Percentiles rank a stretch among this genome's conserved stretches.
Conservation (phyloP, 2,888 invertebrate species). For the Morpho achilles region DNA sequence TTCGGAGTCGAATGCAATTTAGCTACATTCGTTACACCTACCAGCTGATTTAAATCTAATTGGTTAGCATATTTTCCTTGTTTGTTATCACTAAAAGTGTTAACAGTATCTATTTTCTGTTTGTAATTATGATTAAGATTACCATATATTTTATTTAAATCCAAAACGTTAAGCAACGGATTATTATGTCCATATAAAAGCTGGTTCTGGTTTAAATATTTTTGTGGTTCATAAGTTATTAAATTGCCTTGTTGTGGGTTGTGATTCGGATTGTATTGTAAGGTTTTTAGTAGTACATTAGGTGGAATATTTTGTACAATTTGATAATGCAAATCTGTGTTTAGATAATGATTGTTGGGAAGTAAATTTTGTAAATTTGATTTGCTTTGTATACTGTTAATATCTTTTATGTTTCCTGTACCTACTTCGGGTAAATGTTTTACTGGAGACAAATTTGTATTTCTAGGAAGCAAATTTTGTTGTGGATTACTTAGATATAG, state of each 20-base stretch:
- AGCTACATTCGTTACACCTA: slow-evolving; percentile 36
- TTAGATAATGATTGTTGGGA: background rate
- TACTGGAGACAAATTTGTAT: background rate
- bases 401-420: no score
- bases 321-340: background rate
- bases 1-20: slow-evolving; percentile 38
- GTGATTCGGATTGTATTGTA: background rate
- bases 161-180: no score
- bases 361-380: background rate
- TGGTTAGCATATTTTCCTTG: slow-evolving; percentile 19
- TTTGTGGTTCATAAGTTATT: no score
- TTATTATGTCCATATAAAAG: background rate
- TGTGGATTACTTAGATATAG: background rate
- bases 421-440: no score
- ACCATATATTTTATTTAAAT: no score
- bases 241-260: background rate
- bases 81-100: slow-evolving; percentile 16
- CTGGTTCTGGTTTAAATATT: no score
- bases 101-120: background rate
- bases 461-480: background rate
- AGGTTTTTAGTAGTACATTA: background rate
- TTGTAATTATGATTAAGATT: no score
- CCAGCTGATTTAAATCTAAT: slow-evolving; percentile 33
- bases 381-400: no score
- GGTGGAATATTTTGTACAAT: background rate